Base-by-base conservation (phyloP, 92 coral and sea anemone genomes). In the Chrysogorgia sp. region DNA sequence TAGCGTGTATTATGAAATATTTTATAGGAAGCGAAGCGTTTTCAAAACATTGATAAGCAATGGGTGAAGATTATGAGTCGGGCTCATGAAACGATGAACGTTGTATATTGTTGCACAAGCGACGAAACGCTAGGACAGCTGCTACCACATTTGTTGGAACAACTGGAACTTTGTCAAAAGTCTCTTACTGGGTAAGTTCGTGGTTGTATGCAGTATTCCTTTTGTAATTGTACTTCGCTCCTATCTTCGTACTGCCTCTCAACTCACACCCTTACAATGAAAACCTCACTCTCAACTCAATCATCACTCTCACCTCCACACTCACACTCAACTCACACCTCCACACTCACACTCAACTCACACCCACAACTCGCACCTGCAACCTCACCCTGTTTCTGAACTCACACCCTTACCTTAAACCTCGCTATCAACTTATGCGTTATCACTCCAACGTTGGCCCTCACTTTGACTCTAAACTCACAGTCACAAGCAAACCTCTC, bases 31-130 rank as follows among this genome's bases (percentile, higher is more conserved):
- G 96, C 91, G n/a, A 90, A 90, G 67, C 84, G 91, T 29, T 87
- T 90, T 40, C 93, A 89, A 74, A 89, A 89, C 83, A 89, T 89
- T 32, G 93, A 89, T 82, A 89, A 86, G 29, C 93, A 89, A 65
- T 89, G 93, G 92, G 92, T 89, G 41, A 89, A 89, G 82, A 89
- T 89, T 35, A 89, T 89, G 92, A 89, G 85, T 31, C 90, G 92
- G 2, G 92, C 92, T 0, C 92, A 89, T 26, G 92, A 89, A 81
- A 89, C 87, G 47, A 53, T 86, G 48, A 89, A 89, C 71, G 92
- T 89, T 17, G 90, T 89, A 20, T 74, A 82, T 34, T 89, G 92
- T 31, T 89, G 92, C 67, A 90, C 84, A 24, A 90, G 92, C 21
- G 92, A 89, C 65, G 92, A 89, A 52, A 89, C 92, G 17, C 80